A percentile compares a stretch with the other conserved stretches of the same genome.
These are phyloP conservation scores for Bilobella aurantiaca DNA, from an alignment of 1,140 invertebrate species.

Conservation along the genomic window DNA sequence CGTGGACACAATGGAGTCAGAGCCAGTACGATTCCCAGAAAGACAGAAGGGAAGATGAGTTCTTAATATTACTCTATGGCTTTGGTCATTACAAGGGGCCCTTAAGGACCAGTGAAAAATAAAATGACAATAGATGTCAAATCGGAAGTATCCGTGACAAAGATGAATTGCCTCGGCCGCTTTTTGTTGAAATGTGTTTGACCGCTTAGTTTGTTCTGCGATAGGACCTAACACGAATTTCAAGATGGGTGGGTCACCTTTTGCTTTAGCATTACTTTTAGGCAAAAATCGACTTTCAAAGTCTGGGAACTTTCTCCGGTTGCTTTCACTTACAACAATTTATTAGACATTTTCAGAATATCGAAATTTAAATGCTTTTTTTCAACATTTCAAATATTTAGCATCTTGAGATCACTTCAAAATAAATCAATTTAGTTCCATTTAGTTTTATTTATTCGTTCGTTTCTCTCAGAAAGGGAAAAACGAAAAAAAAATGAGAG, in stretches of 20 bases:
- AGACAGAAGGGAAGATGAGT: background rate
- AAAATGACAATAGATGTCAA: background rate
- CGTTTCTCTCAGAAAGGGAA: too few relatives aligned
- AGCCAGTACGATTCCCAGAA: background rate
- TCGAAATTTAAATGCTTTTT: background rate
- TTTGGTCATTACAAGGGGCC: background rate
- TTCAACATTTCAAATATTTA: background rate
- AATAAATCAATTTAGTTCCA: too few relatives aligned
- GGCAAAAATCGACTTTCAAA: background rate
- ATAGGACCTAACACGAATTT: slow-evolving; percentile 26
- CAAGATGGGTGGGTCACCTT: slow-evolving; percentile 17
- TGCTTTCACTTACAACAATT: background rate
- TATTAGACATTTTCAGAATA: background rate
- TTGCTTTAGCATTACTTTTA: background rate
- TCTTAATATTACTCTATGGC: background rate
- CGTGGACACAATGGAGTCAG: background rate
- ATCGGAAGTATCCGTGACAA: background rate
- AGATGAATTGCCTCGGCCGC: slow-evolving; percentile 27
- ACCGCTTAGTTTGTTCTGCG: slow-evolving; percentile 33
- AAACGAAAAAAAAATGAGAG: too few relatives aligned
- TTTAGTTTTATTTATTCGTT: too few relatives aligned
- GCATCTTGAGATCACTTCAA: too few relatives aligned
- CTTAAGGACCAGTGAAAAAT: background rate
- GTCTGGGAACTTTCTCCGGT: background rate
- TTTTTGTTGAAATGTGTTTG: slow-evolving; percentile 33